Evolutionary conservation across 1,140 invertebrate species (phyloP).

Genomic region (Monomorium pharaonis): DNA sequence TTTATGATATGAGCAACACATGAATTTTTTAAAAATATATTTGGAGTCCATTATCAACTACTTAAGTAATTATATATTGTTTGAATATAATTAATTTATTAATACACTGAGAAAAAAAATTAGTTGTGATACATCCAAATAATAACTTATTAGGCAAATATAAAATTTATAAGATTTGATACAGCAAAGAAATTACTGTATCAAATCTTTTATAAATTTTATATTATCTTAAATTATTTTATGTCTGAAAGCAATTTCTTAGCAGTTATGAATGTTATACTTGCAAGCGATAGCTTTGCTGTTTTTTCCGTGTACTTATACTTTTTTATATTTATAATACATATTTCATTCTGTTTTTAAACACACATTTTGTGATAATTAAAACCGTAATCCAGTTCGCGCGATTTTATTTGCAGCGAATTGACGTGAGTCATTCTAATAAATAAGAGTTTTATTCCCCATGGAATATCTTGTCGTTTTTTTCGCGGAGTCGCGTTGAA

Average conservation of each 20-base stretch:
- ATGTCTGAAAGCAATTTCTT: too few relatives aligned
- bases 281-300: too few relatives aligned
- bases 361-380: neutral
- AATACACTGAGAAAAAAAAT: too few relatives aligned
- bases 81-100: neutral
- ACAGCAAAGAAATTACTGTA: too few relatives aligned
- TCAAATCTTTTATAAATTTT: too few relatives aligned
- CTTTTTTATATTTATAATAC: neutral
- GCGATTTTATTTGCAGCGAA: neutral
- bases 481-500: slow-evolving; percentile 16
- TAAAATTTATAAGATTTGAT: too few relatives aligned
- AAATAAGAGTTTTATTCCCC: neutral
- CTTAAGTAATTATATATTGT: neutral
- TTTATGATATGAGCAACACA: neutral
- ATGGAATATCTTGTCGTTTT: neutral
- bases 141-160: too few relatives aligned
- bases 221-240: too few relatives aligned
- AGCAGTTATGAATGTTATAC: too few relatives aligned
- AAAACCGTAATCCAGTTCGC: neutral
- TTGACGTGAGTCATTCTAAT: neutral
- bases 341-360: neutral
- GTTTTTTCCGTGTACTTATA: neutral
- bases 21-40: neutral
- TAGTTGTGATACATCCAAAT: too few relatives aligned
- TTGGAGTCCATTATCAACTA: neutral